These are phyloP conservation scores for Salpingus planirostris DNA, from an alignment of 2,888 invertebrate species.

Conservation along the genomic window DNA sequence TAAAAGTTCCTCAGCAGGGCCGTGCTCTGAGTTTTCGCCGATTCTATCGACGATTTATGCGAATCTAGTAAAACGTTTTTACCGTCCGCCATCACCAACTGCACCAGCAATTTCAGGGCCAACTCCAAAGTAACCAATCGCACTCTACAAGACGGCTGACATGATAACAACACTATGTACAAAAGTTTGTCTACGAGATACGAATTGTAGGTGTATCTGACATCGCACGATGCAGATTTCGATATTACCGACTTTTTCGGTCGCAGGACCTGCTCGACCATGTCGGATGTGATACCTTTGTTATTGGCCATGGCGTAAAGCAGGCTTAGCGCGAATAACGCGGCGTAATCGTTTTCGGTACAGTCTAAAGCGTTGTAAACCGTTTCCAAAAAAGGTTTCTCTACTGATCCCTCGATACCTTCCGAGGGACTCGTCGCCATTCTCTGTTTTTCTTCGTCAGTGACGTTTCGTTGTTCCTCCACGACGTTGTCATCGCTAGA, in stretches of 20 bases:
- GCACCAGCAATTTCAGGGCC: conserved; percentile 69
- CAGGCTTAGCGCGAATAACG: conserved; percentile 83
- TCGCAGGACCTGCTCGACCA: conserved; percentile 68
- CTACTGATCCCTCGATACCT: conserved; percentile 41
- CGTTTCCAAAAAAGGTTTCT: conserved; percentile 80
- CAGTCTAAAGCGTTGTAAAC: conserved; percentile 82
- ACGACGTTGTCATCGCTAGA: conserved; percentile 27
- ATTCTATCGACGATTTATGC: conserved; percentile 59
- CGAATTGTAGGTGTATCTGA: conserved; percentile 61
- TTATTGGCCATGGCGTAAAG: conserved; percentile 91
- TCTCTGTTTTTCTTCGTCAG: conserved; percentile 85
- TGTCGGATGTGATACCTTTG: conserved; percentile 81
- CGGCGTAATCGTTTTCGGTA: conserved; percentile 87
- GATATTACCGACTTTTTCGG: conserved; percentile 42
- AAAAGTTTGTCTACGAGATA: conserved; percentile 75
- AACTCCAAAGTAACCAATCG: conserved; percentile 89
- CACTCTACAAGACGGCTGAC: conserved; percentile 84
- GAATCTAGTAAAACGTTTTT: conserved; percentile 55
- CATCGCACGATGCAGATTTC: conserved; percentile 31
- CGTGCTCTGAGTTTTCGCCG: conserved; percentile 72
- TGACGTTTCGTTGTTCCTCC: conserved; percentile 64
- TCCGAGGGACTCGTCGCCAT: conserved; percentile 24
- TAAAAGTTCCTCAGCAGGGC: conserved; percentile 83
- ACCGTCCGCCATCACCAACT: conserved; percentile 51
- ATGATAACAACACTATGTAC: conserved; percentile 72